Evolutionary conservation across 2,797 vertebrate species (phyloP).

Genomic region (Ficedula albicollis): DNA sequence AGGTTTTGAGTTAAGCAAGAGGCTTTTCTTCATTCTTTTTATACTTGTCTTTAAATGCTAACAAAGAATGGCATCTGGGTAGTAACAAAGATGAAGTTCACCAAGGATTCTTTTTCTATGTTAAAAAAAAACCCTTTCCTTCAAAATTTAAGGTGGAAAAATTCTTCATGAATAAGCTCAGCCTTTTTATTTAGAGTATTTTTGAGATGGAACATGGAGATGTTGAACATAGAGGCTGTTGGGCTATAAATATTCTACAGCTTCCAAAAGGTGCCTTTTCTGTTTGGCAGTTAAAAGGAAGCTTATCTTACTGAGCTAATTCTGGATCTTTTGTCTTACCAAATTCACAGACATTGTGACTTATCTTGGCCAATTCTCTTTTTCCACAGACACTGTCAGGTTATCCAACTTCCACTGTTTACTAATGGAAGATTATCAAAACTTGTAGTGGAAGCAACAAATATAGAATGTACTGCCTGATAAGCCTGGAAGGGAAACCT

Average conservation of each 20-base stretch:
- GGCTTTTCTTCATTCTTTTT: background rate
- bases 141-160: background rate
- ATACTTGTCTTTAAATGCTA: background rate
- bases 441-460: constrained; percentile 51
- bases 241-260: constrained; percentile 44
- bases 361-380: constrained; percentile 6
- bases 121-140: background rate
- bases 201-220: background rate
- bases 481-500: constrained; percentile 63
- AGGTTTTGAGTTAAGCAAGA: background rate
- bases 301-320: constrained; percentile 54
- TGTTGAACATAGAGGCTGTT: background rate
- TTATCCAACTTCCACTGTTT: constrained; percentile 54
- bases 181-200: background rate
- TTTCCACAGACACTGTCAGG: background rate
- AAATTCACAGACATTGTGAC: constrained; percentile 30
- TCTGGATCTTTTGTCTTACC: constrained; percentile 59
- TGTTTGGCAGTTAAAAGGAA: constrained; percentile 26
- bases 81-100: background rate
- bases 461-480: constrained; percentile 37
- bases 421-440: constrained; percentile 35
- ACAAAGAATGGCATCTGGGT: background rate
- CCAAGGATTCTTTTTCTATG: background rate
- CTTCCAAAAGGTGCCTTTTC: constrained; percentile 14
- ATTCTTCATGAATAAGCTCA: background rate